Percentiles rank a stretch among this genome's conserved stretches.
phyloP scores from a whole-genome alignment of 2,113 vertebrate species.

The Leiothrix lutea region DNA sequence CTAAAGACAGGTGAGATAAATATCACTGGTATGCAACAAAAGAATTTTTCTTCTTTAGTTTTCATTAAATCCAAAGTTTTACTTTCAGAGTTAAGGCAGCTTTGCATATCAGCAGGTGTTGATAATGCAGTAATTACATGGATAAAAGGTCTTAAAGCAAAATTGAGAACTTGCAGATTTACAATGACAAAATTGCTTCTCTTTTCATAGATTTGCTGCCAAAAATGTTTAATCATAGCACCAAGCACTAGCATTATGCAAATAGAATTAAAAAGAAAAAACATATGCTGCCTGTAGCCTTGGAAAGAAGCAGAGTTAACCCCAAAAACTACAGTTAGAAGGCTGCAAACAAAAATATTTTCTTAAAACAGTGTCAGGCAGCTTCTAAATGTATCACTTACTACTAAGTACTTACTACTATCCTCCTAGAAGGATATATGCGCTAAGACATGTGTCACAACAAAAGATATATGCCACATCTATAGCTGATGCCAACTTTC shows the following conservation, averaged over 20 bases:
- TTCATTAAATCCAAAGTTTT: background rate
- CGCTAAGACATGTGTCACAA: background rate
- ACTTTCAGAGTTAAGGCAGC: background rate
- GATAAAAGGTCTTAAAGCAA: background rate
- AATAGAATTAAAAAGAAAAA: background rate
- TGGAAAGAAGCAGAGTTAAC: background rate
- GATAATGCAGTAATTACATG: background rate
- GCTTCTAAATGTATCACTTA: background rate
- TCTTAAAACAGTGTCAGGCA: background rate
- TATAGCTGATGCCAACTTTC: background rate
- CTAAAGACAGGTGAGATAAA: background rate
- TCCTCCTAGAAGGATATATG: background rate
- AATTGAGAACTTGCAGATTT: background rate
- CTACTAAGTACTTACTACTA: background rate
- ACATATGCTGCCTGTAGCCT: background rate
- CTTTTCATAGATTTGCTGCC: background rate
- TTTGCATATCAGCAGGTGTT: background rate
- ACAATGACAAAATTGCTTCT: background rate
- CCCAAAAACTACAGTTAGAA: background rate
- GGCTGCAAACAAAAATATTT: background rate
- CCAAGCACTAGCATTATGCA: background rate
- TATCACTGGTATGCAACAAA: background rate
- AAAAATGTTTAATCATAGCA: background rate
- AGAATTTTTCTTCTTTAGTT: background rate
- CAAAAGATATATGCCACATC: background rate